Base-by-base conservation (phyloP, 2,797 vertebrate genomes). In the Philypnodon macrostomus region DNA sequence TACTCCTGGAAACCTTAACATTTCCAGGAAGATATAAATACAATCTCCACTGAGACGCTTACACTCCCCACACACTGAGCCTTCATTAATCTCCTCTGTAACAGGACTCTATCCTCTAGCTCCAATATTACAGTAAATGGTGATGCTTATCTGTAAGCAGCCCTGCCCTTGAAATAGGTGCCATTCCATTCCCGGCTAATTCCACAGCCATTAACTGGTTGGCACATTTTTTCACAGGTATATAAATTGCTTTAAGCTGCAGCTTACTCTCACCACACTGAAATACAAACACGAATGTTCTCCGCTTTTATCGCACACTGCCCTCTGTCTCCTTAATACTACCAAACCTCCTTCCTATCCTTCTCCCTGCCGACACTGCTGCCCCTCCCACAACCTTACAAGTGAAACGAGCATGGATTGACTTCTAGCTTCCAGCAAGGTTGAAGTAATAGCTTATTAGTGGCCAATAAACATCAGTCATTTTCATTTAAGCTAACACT, bases 111-210 rank as follows among this genome's bases (percentile, higher is more conserved):
- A 85, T 84, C 75, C 74, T 81, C 76, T 60, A 51, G 79, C 85
- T 84, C 59, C 84, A 74, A 81, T 83, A 85, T 87, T 88, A 85
- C 83, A 87, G 85, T 84, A 87, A 90, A 89, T 85, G 77, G 72
- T 71, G 84, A 85, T 80, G 79, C 79, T 85, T 85, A 86, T 89
- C 84, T 84, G 72, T 51, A 79, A 81, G 83, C 80, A 77, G 73
- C 14, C 53, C 81, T 88, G 86, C 73, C 85, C 79, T 82, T 86
- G 83, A 82, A 87, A 85, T 78, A 77, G 85, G 70, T 82, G 77
- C 80, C 55, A 65, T 78, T 86, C 79, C 73, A 77, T 85, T 79
- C 69, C 82, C 56, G 21, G 84, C 80, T 88, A 81, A 84, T 85
- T 86, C 80, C 77, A 79, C 76, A 70, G 60, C 79, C 82, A 81